phyloP scores from a whole-genome alignment of 2,888 invertebrate species.

The Cephus pygmeus region DNA sequence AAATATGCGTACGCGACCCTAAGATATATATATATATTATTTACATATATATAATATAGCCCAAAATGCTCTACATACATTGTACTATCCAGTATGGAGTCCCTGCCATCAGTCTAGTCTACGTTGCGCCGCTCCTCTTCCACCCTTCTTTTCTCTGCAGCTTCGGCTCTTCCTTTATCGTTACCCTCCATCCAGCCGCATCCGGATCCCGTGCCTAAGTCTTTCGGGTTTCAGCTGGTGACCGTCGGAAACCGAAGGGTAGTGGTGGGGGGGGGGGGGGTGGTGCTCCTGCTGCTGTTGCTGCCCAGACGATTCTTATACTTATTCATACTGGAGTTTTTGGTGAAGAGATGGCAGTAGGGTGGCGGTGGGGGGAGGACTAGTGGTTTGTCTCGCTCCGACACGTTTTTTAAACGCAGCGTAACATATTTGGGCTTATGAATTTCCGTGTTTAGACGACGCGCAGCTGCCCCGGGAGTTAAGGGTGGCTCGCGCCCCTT shows the following conservation, averaged over 20 bases:
- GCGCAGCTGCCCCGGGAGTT: constrained; percentile 42
- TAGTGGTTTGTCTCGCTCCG: background rate
- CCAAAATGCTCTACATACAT: background rate
- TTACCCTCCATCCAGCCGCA: constrained; percentile 1
- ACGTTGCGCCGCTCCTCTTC: background rate
- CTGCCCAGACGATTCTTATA: constrained; percentile 16
- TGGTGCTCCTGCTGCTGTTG: background rate
- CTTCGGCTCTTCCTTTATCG: background rate
- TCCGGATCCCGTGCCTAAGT: constrained; percentile 15
- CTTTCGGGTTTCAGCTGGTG: constrained; percentile 34
- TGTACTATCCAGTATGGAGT: background rate
- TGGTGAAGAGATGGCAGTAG: background rate
- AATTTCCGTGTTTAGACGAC: constrained; percentile 52
- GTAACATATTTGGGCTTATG: constrained; percentile 40
- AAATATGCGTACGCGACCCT: background rate
- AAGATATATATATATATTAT: background rate
- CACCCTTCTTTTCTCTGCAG: background rate
- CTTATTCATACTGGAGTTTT: constrained; percentile 9
- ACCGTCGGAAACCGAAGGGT: constrained; percentile 10
- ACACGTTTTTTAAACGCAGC: constrained; percentile 22
- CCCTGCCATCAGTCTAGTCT: background rate
- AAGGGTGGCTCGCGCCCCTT: constrained; percentile 23
- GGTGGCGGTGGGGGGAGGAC: background rate
- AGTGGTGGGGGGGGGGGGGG: background rate
- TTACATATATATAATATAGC: background rate